These are phyloP conservation scores for Penaeus indicus DNA, from an alignment of 1,140 invertebrate species.

Conservation along the genomic window DNA sequence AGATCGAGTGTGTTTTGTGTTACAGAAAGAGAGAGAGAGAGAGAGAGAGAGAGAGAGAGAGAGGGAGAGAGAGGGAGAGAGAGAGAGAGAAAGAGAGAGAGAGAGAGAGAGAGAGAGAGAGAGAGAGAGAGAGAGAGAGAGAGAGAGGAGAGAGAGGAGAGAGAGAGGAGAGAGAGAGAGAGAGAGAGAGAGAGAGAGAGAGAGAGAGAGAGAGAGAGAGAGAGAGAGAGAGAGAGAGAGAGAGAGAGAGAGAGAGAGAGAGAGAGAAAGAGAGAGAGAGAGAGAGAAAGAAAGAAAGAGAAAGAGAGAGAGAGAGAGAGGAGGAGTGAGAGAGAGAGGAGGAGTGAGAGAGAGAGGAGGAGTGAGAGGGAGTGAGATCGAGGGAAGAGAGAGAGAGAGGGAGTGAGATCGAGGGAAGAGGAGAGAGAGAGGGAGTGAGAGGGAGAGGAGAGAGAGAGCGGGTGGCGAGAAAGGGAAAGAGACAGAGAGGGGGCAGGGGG, in stretches of 20 bases:
- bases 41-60: too few species aligned
- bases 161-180: neutral
- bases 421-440: slow-evolving; percentile 3
- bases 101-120: neutral
- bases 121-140: neutral
- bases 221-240: neutral
- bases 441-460: slow-evolving; percentile 32
- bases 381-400: slow-evolving; percentile 14
- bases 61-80: neutral
- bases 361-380: neutral
- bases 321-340: neutral
- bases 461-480: neutral
- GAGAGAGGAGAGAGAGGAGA: neutral
- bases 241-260: neutral
- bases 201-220: neutral
- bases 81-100: neutral
- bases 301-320: neutral
- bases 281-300: neutral
- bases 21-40: too few species aligned
- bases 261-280: neutral
- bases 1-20: too few species aligned
- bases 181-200: neutral
- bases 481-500: neutral
- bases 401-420: neutral
- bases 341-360: neutral